phyloP scores from a whole-genome alignment of 2,113 vertebrate species.

The Pterocles gutturalis region DNA sequence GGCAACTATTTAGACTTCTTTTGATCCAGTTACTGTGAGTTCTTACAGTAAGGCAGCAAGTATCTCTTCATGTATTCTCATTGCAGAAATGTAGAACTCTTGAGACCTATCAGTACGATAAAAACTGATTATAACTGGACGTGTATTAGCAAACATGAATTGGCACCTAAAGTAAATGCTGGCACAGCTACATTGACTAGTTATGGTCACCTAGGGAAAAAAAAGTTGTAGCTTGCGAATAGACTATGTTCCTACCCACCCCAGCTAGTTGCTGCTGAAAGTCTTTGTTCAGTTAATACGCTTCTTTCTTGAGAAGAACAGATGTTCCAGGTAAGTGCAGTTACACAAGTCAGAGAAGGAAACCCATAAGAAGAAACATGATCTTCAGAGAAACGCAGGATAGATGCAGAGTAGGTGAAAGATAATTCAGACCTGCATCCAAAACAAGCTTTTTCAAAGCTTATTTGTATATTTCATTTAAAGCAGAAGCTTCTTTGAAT shows the following conservation, averaged over 20 bases:
- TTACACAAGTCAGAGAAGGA: background rate
- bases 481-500: background rate
- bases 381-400: background rate
- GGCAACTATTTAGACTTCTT: background rate
- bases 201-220: background rate
- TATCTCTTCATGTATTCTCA: background rate
- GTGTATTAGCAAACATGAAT: background rate
- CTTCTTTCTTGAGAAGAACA: background rate
- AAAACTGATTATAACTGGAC: background rate
- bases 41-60: background rate
- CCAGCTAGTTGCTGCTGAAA: background rate
- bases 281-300: background rate
- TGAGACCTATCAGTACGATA: background rate
- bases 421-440: background rate
- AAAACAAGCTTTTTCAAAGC: background rate
- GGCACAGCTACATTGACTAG: background rate
- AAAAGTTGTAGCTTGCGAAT: rapidly evolving
- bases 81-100: background rate
- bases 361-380: background rate
- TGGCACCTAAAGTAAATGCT: background rate
- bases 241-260: background rate
- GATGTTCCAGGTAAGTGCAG: background rate
- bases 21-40: background rate
- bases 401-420: background rate
- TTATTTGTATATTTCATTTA: background rate